These are phyloP conservation scores for Argya squamiceps DNA, from an alignment of 2,797 vertebrate species.

Conservation along the genomic window DNA sequence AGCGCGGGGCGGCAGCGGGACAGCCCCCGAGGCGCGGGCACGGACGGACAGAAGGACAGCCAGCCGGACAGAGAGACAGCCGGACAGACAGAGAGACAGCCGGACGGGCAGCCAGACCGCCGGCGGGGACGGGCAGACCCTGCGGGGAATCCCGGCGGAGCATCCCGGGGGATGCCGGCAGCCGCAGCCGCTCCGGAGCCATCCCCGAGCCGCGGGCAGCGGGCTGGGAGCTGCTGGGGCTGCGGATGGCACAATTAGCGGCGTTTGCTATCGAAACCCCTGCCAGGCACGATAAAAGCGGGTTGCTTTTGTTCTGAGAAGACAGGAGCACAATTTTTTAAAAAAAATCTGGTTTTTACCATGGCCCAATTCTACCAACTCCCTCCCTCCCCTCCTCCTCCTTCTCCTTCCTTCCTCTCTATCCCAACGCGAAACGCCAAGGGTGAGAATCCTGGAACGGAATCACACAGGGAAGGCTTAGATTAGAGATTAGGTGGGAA, in stretches of 20 bases:
- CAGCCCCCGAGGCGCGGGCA: not conserved
- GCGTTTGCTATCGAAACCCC: not conserved
- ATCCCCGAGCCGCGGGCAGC: not conserved
- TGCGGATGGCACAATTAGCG: not conserved
- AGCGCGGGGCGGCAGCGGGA: not conserved
- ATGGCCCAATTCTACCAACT: not conserved
- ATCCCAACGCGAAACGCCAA: not conserved
- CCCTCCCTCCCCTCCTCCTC: not conserved
- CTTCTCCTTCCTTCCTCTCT: not conserved
- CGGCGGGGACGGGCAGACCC: not conserved
- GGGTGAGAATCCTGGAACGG: not conserved
- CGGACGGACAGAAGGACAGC: not conserved
- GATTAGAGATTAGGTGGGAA: not conserved
- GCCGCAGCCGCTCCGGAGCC: not conserved
- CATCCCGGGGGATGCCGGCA: not conserved
- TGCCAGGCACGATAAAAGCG: not conserved
- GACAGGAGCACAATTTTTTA: no score
- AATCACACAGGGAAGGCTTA: not conserved
- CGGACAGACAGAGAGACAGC: no score
- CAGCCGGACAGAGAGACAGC: no score
- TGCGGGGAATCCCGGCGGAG: not conserved
- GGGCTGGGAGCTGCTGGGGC: not conserved
- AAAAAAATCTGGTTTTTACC: not conserved
- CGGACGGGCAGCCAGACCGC: no score
- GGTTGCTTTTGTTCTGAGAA: not conserved